A percentile compares a stretch with the other conserved stretches of the same genome.
These are phyloP conservation scores for Cephus spinipes DNA, from an alignment of 2,888 invertebrate genomes.

Conservation along the genomic window DNA sequence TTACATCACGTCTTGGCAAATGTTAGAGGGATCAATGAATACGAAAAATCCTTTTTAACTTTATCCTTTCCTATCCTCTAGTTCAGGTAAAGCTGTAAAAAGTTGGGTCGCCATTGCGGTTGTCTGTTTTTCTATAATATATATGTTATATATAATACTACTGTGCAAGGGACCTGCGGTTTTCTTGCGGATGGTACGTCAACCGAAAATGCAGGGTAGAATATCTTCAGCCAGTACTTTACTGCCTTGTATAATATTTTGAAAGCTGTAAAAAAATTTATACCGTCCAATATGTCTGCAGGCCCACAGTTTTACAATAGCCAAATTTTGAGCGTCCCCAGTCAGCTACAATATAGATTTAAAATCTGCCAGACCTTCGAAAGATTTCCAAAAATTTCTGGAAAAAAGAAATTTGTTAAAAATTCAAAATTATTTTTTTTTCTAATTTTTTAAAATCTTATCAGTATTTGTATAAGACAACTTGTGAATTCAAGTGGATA, in stretches of 20 bases:
- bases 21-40: background rate
- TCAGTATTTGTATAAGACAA: background rate
- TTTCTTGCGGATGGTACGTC: background rate
- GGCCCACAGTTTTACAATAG: background rate
- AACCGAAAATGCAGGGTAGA: background rate
- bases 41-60: background rate
- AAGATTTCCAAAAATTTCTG: background rate
- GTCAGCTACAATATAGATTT: background rate
- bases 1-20: background rate
- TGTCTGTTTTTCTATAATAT: background rate
- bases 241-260: constrained; percentile 12
- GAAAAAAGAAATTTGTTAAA: background rate
- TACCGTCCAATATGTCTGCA: background rate
- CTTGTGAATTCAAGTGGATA: background rate
- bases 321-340: background rate
- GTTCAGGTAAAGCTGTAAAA: constrained; percentile 35
- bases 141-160: background rate
- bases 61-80: background rate
- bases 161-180: background rate
- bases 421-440: too few relatives aligned
- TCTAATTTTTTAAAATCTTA: background rate
- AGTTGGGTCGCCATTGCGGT: constrained; percentile 21
- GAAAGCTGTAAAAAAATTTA: constrained; percentile 27
- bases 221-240: background rate
- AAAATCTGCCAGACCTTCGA: background rate